phyloP scores from a whole-genome alignment of 1,140 invertebrate genomes.

The Ceratoteleas bidentatus region DNA sequence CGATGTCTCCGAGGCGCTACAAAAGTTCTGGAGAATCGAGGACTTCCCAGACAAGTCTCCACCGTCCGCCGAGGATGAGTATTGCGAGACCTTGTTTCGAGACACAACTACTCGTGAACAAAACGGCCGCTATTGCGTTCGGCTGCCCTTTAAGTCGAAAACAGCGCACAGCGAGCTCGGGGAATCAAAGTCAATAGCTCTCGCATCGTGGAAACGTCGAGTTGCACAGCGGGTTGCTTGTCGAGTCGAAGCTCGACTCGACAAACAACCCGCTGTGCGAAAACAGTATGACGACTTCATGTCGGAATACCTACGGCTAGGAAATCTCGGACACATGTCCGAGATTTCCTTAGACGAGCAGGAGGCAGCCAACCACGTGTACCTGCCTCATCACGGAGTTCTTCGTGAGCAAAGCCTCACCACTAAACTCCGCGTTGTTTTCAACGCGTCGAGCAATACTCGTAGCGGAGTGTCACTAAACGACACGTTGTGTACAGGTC shows the following conservation, averaged over 20 bases:
- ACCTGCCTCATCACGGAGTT: neutral
- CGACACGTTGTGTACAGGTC: too few relatives aligned
- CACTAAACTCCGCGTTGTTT: neutral
- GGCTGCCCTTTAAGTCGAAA: neutral
- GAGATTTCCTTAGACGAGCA: neutral
- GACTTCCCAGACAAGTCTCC: neutral
- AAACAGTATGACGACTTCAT: neutral
- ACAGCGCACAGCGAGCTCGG: too few relatives aligned
- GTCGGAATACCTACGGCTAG: too few relatives aligned
- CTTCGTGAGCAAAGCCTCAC: neutral
- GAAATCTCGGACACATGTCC: neutral
- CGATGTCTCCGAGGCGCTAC: too few relatives aligned
- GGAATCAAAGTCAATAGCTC: neutral
- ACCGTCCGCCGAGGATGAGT: neutral
- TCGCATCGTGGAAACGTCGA: too few relatives aligned
- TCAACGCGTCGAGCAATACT: neutral
- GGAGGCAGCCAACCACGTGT: neutral
- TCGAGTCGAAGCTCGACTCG: neutral
- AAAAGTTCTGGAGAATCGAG: neutral
- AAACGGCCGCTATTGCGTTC: neutral
- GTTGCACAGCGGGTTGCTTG: too few relatives aligned
- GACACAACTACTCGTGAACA: neutral
- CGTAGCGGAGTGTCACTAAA: neutral
- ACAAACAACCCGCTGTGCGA: neutral
- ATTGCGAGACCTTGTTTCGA: neutral